Evolutionary conservation across 2,888 invertebrate species (phyloP), one percentile per base, ranked within the genome.

Genomic region (Scaptomyza polygonia): DNA sequence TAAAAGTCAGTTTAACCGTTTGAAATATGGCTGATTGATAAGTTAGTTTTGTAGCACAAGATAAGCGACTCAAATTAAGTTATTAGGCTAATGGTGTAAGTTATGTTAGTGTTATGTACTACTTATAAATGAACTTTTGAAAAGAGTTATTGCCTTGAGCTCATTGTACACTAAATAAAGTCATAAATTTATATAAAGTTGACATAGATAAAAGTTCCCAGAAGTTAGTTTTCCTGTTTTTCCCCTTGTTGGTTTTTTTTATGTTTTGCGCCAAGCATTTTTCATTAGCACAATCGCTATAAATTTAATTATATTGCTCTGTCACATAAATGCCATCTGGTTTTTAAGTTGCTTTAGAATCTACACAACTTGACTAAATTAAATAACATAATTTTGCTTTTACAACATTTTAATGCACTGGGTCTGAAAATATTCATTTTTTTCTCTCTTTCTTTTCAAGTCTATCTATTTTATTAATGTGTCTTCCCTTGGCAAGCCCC

Each of bases 401-500:
- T 56, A 83, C 61, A 67, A 65, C 72, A 67, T 86, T 85, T 87
- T 70, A 87, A 88, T 88, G 82, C 82, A 88, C 86, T 85, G 82
- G 53, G 32, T 39, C 43, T 59, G 27, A 61, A 48, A 5, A 53
- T 43, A 57, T 49, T 56, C n/a, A n/a, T n/a, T 54, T 1, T 6
- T 6, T 36, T 36, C 14, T 36, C 14, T 36, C 0, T 36, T 34
- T n/a, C n/a, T n/a, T 2, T 57, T 45, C 54, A 27, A 57, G 55
- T 64, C 16, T 75, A 49, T 70, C 76, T 65, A 64, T 75, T 70
- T 72, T 65, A 58, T 79, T 69, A 72, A 72, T 80, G 73, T 61
- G 69, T 59, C 55, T 58, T 57, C 63, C 67, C 32, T 30, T 49
- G 34, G 21, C 39, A 36, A 4, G 30, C 40, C 52, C 16, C 27